These are phyloP conservation scores for Stichopus chloronotus DNA, from an alignment of 35 echinoderm and acorn worm species.

Conservation along the genomic window DNA sequence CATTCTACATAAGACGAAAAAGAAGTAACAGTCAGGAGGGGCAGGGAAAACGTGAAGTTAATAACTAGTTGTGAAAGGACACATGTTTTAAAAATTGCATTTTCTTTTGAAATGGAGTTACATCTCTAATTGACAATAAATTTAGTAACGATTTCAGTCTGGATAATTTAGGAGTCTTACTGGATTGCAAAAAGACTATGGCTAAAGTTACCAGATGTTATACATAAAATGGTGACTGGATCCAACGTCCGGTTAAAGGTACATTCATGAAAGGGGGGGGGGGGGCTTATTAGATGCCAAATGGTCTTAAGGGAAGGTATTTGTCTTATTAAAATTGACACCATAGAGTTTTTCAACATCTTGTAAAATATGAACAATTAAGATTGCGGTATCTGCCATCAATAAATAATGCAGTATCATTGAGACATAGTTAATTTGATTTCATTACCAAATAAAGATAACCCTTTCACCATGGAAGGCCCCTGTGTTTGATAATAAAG, in stretches of 20 bases:
- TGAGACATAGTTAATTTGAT: no score
- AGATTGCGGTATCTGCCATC: no score
- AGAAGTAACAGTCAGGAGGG: constrained; percentile 2
- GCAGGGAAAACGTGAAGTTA: constrained; percentile 33
- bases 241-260: constrained; percentile 22
- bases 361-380: constrained; percentile 17
- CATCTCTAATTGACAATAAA: constrained; percentile 28
- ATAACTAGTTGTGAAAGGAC: constrained; percentile 17
- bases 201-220: not conserved
- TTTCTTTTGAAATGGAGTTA: constrained; percentile 43
- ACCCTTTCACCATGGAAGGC: not conserved
- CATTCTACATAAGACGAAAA: constrained; percentile 35
- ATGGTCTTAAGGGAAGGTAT: not conserved
- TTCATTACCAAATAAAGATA: not conserved
- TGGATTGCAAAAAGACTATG: not conserved
- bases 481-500: not conserved
- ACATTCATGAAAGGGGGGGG: constrained; percentile 5
- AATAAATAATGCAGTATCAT: not conserved
- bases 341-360: constrained; percentile 12
- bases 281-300: not conserved
- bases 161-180: constrained; percentile 37
- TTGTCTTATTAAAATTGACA: constrained; percentile 43
- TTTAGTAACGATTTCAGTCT: constrained; percentile 26
- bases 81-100: constrained; percentile 28
- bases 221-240: constrained; percentile 25